Percentiles rank a stretch among this genome's conserved stretches.
Evolutionary conservation across 2,113 vertebrate species (phyloP).

Genomic region (Butorides virescens): DNA sequence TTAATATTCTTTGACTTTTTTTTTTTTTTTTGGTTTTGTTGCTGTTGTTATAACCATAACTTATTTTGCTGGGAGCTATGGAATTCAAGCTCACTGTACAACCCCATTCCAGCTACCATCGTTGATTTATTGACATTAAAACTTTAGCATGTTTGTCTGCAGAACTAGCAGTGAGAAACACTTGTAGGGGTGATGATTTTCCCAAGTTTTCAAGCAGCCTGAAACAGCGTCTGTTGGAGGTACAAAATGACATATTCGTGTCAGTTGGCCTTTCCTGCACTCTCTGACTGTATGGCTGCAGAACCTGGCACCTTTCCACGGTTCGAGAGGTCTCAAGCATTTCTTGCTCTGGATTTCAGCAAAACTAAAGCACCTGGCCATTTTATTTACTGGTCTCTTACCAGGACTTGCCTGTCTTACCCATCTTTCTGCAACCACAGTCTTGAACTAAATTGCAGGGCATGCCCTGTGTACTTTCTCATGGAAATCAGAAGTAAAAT

Average conservation of each 20-base stretch:
- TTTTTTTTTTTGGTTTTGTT: too few species aligned
- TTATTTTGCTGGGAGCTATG: neutral
- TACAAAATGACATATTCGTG: neutral
- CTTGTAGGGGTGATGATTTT: neutral
- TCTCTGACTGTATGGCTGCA: neutral
- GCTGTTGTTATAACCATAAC: neutral
- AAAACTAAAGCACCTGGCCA: neutral
- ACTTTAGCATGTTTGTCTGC: neutral
- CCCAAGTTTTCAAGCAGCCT: neutral
- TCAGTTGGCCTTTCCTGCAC: neutral
- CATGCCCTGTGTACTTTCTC: neutral
- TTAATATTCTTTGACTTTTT: neutral
- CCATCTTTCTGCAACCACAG: neutral
- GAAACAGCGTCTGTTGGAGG: neutral
- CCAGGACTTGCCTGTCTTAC: neutral
- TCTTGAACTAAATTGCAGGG: neutral
- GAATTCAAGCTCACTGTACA: neutral
- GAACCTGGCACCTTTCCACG: neutral
- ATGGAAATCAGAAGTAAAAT: neutral
- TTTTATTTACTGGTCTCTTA: neutral
- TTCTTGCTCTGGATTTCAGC: neutral
- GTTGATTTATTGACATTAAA: neutral
- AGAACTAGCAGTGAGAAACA: neutral
- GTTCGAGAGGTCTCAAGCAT: neutral
- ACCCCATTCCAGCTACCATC: neutral